Conservation (phyloP, 1,140 invertebrate species). For the Psix sp. region DNA sequence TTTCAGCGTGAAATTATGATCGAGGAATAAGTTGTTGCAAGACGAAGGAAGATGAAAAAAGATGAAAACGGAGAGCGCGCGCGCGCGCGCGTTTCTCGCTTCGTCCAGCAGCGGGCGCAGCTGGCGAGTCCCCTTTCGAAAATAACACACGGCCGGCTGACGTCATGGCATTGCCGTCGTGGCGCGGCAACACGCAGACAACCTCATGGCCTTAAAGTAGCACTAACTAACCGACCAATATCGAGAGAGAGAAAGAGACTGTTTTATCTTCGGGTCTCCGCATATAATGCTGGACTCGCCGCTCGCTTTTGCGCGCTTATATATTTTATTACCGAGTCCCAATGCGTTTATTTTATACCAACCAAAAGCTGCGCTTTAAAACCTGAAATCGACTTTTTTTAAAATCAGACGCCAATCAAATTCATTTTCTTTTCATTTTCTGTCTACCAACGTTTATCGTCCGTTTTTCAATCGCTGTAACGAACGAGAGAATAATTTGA, state of each 20-base stretch:
- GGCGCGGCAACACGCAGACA: slow-evolving; percentile 65
- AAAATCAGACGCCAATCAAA: too few relatives aligned
- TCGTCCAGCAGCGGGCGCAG: slow-evolving; percentile 63
- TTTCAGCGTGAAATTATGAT: neutral
- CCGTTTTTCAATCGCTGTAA: too few relatives aligned
- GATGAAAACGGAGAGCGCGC: slow-evolving; percentile 8
- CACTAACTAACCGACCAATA: slow-evolving; percentile 58
- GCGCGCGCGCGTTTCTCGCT: slow-evolving; percentile 53
- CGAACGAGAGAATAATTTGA: too few relatives aligned
- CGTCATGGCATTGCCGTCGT: slow-evolving; percentile 69
- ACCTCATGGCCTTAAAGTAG: slow-evolving; percentile 59
- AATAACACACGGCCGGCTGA: slow-evolving; percentile 76
- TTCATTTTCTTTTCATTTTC: too few relatives aligned
- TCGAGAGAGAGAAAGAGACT: slow-evolving; percentile 45
- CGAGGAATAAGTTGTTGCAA: neutral
- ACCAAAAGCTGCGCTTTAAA: slow-evolving; percentile 28
- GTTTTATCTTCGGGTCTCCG: slow-evolving; percentile 57
- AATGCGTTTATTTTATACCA: slow-evolving; percentile 35
- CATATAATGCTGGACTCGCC: slow-evolving; percentile 37
- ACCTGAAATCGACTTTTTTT: slow-evolving; percentile 28
- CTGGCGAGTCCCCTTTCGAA: slow-evolving; percentile 74
- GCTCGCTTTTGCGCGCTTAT: slow-evolving; percentile 40
- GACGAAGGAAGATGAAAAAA: slow-evolving; percentile 6
- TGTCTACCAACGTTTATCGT: too few relatives aligned
- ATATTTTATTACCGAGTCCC: slow-evolving; percentile 55